A percentile compares a stretch with the other conserved stretches of the same genome.
Evolutionary conservation across 2,113 vertebrate genomes (phyloP).

Genomic region (Suricata suricatta): DNA sequence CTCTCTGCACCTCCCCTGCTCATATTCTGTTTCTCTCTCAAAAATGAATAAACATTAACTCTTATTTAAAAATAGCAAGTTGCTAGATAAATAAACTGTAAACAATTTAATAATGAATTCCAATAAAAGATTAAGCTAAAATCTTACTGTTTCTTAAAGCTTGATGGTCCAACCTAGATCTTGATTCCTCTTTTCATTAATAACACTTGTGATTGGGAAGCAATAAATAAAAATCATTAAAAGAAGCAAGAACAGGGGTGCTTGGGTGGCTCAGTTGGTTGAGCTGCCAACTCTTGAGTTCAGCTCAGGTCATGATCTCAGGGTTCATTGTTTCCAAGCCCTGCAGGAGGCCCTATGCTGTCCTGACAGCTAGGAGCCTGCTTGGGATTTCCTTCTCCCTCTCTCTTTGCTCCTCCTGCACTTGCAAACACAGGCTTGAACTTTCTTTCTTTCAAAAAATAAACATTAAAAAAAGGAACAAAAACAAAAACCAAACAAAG

Average conservation of each 20-base stretch:
- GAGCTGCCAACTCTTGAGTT: too few relatives aligned
- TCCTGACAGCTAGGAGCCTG: too few relatives aligned
- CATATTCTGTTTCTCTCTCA: too few relatives aligned
- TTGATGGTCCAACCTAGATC: neutral
- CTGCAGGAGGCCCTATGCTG: too few relatives aligned
- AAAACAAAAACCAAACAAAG: neutral
- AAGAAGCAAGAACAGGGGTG: neutral
- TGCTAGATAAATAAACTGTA: neutral
- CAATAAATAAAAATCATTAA: neutral
- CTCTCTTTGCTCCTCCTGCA: too few relatives aligned
- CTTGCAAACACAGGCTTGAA: too few relatives aligned
- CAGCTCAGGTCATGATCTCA: too few relatives aligned
- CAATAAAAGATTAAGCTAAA: neutral
- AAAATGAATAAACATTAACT: too few relatives aligned
- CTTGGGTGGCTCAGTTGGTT: too few relatives aligned
- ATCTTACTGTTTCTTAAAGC: neutral
- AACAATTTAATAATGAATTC: conserved; percentile 10
- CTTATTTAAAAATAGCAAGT: neutral
- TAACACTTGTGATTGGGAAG: neutral
- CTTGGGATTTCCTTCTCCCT: too few relatives aligned
- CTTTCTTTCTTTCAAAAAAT: neutral
- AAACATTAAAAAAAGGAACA: neutral
- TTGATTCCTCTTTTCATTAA: neutral
- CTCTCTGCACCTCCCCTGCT: too few relatives aligned
- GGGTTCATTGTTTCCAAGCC: too few relatives aligned